These are phyloP conservation scores for Apamea sordens DNA, from an alignment of 2,888 invertebrate species.

Conservation along the genomic window DNA sequence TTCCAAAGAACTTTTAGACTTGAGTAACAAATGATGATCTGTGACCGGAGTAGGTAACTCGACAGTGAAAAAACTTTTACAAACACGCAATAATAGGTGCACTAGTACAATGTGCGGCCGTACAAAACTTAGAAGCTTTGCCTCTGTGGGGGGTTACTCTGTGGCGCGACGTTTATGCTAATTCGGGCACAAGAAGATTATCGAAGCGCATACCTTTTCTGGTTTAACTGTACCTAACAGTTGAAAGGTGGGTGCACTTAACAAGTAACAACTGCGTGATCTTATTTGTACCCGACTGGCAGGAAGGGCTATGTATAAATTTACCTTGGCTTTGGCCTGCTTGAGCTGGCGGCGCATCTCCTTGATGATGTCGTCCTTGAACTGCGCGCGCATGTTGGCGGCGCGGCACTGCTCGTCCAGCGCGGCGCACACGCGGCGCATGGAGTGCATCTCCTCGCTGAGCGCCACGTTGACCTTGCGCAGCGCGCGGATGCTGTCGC, in stretches of 20 bases:
- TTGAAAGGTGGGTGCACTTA: background rate
- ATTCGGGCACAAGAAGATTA: no score
- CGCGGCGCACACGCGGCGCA: conserved; percentile 88
- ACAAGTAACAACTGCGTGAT: background rate
- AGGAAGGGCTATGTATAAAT: background rate
- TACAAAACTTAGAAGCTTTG: background rate
- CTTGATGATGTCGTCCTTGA: conserved; percentile 92
- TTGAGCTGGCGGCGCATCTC: conserved; percentile 91
- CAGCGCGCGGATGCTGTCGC: conserved; percentile 88
- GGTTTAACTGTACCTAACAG: background rate
- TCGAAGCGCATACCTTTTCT: background rate
- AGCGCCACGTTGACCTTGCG: conserved; percentile 91
- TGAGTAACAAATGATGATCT: background rate
- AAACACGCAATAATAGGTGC: background rate
- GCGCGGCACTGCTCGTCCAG: conserved; percentile 90
- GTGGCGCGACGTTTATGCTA: background rate
- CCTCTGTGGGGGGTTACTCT: background rate
- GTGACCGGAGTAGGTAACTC: background rate
- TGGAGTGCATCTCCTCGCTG: conserved; percentile 87
- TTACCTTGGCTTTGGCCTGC: conserved; percentile 84
- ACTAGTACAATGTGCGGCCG: background rate
- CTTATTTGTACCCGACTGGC: background rate
- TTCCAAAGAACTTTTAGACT: background rate
- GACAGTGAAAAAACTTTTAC: background rate
- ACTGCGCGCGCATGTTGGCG: conserved; percentile 89